Base-by-base conservation (phyloP, 2,113 vertebrate genomes). In the Cathartes aura region DNA sequence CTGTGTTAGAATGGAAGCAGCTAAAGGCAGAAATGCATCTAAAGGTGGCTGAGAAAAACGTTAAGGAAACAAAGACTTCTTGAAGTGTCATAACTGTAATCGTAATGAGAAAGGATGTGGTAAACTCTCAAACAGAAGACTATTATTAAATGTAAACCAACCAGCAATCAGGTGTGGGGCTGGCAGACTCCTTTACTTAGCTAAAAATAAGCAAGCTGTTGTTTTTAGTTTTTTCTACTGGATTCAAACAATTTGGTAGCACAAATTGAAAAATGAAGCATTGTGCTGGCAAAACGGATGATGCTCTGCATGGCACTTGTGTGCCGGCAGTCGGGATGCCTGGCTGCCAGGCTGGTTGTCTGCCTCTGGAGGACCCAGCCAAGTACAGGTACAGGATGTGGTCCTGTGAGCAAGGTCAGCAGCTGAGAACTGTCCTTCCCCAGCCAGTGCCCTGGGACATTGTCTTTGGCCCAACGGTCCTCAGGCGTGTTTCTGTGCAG, bases 61-160 rank as follows among this genome's bases (percentile, higher is more conserved):
- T 56, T 70, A 73, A 82, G 95, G 97, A 96, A 98, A 98, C 79
- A 95, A 98, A 97, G 93, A 75, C 89, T 97, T 97, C 97, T 98
- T 75, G 95, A 96, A 95, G 89, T 94, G 90, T 81, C 84, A 73
- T 93, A 98, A 98, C 97, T 97, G 97, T 98, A 96, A 98, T 20
- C 70, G 98, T 95, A 97, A 97, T 92, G 96, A 98, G 98, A 98
- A 97, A 98, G 94, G 94, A 98, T 97, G 95, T 97, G 91, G 82
- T 97, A 98, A 98, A 9, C 8, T 91, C 58, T 87, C 68, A 72
- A 84, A 85, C 48, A 94, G 79, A 89, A 82, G 19, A 48, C 50
- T 67, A 18, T 81, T 93, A 36, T 70, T 80, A 92, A 78, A 38
- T n/a, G 62, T 89, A 92, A 94, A 75, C 34, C 29, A 93, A 34